phyloP scores from a whole-genome alignment of 2,113 vertebrate genomes.

The Salminus brasiliensis region DNA sequence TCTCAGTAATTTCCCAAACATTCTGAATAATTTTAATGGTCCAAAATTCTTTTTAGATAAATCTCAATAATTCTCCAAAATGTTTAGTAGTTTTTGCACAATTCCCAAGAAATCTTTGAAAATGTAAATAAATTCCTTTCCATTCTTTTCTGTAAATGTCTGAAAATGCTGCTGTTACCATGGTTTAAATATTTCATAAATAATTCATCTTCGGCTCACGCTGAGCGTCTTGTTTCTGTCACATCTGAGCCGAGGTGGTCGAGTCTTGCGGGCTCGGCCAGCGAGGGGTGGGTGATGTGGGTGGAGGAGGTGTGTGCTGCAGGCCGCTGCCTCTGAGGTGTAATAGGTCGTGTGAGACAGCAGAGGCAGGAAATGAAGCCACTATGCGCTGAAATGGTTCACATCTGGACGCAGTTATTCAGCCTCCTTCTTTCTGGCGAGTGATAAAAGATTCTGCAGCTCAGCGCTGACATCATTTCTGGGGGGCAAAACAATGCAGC shows the following conservation, averaged over 20 bases:
- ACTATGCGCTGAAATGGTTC: slow-evolving; percentile 93
- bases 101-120: too few species aligned
- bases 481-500: slow-evolving; percentile 68
- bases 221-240: too few species aligned
- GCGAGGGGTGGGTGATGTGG: slow-evolving; percentile 93
- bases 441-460: slow-evolving; percentile 96
- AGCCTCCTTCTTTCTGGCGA: slow-evolving; percentile 84
- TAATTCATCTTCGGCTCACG: too few species aligned
- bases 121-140: too few species aligned
- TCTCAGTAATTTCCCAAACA: too few species aligned
- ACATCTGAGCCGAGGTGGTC: slow-evolving; percentile 22
- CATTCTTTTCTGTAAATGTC: too few species aligned
- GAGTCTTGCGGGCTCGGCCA: slow-evolving; percentile 52
- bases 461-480: slow-evolving; percentile 86
- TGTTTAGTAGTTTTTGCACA: too few species aligned
- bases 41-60: too few species aligned
- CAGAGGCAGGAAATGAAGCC: slow-evolving; percentile 98
- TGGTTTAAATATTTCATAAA: too few species aligned
- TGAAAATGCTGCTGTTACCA: too few species aligned
- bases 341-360: slow-evolving; percentile 96
- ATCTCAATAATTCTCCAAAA: too few species aligned
- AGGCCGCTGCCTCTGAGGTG: slow-evolving; percentile 91
- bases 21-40: too few species aligned
- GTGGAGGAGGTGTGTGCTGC: slow-evolving; percentile 81
- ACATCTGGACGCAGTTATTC: slow-evolving; percentile 96